Percentiles rank a stretch among this genome's conserved stretches.
These are phyloP conservation scores for Cheumatopsyche charites DNA, from an alignment of 1,140 invertebrate genomes.

Conservation along the genomic window DNA sequence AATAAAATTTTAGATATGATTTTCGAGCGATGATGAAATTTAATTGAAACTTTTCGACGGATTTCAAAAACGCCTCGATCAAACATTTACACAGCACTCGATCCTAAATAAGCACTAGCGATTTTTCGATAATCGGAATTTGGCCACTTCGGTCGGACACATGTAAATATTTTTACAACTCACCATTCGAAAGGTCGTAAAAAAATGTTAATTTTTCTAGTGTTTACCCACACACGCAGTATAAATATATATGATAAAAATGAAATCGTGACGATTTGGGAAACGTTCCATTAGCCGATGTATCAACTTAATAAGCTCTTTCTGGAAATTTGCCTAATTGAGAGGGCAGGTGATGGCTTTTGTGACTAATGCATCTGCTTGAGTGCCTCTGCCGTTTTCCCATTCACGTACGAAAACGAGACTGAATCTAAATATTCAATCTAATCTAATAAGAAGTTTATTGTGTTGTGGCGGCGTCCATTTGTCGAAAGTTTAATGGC, in stretches of 20 bases:
- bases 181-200: neutral
- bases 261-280: neutral
- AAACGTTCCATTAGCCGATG: neutral
- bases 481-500: neutral
- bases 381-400: constrained; percentile 4
- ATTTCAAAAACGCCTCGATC: neutral
- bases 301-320: constrained; percentile 21
- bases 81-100: neutral
- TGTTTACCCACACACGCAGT: too few species aligned
- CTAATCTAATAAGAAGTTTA: too few species aligned
- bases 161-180: neutral
- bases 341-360: constrained; percentile 9
- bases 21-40: too few species aligned
- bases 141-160: neutral
- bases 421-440: constrained; percentile 13
- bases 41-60: constrained; percentile 2
- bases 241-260: too few species aligned
- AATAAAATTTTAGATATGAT: too few species aligned
- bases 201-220: neutral
- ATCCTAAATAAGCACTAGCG: constrained; percentile 23
- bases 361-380: constrained; percentile 29
- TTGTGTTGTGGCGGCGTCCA: neutral
- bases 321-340: constrained; percentile 25
- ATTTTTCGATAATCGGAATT: constrained; percentile 1
- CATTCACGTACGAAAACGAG: constrained; percentile 6